phyloP scores from a whole-genome alignment of 2,888 invertebrate genomes.

The Lasioglossum morio region DNA sequence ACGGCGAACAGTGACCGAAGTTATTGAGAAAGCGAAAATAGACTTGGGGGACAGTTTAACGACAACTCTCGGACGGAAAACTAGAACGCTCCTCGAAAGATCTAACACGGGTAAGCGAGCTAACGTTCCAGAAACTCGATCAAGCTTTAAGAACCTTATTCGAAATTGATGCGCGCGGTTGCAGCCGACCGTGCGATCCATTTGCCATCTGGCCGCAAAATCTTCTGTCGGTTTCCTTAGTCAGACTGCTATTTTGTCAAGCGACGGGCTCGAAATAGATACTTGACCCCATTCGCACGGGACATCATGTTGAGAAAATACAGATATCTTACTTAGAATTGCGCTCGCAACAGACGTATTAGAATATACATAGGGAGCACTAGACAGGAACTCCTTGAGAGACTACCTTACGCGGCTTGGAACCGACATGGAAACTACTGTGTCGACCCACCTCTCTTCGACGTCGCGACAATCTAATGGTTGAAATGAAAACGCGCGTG shows the following conservation, averaged over 20 bases:
- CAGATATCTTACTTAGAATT: conserved; percentile 11
- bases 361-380: neutral
- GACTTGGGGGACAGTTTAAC: conserved; percentile 15
- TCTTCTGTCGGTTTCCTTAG: conserved; percentile 41
- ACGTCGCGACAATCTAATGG: neutral
- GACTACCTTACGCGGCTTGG: neutral
- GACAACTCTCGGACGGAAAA: conserved; percentile 14
- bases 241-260: conserved; percentile 37
- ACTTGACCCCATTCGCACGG: conserved; percentile 58
- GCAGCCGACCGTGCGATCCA: conserved; percentile 41
- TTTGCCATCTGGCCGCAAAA: conserved; percentile 56
- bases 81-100: conserved; percentile 15
- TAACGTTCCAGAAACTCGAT: conserved; percentile 50
- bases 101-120: conserved; percentile 14
- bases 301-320: conserved; percentile 20
- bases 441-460: neutral
- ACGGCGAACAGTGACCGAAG: neutral
- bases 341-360: neutral
- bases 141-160: conserved; percentile 61
- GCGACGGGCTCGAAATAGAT: conserved; percentile 37
- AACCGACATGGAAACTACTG: neutral
- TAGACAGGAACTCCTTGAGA: neutral
- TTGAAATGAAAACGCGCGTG: neutral
- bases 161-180: conserved; percentile 56
- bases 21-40: conserved; percentile 1